Evolutionary conservation across 2,113 vertebrate genomes (phyloP).

Genomic region (Nyctibius bracteatus): DNA sequence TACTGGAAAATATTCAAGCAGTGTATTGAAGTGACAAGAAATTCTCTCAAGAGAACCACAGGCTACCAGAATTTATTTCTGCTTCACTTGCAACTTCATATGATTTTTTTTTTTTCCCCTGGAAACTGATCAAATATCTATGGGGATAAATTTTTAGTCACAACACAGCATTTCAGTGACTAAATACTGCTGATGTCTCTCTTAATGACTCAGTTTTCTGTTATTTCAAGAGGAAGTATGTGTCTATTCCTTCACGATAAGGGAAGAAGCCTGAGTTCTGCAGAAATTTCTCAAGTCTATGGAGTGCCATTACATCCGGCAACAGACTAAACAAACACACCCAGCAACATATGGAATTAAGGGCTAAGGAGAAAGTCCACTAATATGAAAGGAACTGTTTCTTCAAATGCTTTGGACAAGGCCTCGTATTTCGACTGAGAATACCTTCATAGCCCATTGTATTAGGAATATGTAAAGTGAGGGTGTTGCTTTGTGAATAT

Average conservation of each 20-base stretch:
- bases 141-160: constrained; percentile 19
- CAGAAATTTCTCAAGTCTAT: constrained; percentile 46
- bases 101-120: neutral
- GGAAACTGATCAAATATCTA: constrained; percentile 7
- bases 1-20: constrained; percentile 30
- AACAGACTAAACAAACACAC: constrained; percentile 41
- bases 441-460: neutral
- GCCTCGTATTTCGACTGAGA: neutral
- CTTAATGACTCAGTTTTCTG: constrained; percentile 1
- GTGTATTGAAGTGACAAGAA: neutral
- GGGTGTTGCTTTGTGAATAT: neutral
- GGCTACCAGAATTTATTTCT: constrained; percentile 39
- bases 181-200: neutral
- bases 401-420: neutral
- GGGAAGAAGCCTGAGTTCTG: constrained; percentile 47
- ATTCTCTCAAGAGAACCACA: constrained; percentile 25
- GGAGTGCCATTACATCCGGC: constrained; percentile 4
- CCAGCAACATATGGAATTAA: neutral
- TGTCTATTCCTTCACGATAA: constrained; percentile 39
- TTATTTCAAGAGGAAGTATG: constrained; percentile 59
- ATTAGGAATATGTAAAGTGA: neutral
- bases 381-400: neutral
- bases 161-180: neutral
- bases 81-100: neutral
- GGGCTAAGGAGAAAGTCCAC: neutral